These are phyloP conservation scores for Anneissia japonica DNA, from an alignment of 35 echinoderm and acorn worm species.

Conservation along the genomic window DNA sequence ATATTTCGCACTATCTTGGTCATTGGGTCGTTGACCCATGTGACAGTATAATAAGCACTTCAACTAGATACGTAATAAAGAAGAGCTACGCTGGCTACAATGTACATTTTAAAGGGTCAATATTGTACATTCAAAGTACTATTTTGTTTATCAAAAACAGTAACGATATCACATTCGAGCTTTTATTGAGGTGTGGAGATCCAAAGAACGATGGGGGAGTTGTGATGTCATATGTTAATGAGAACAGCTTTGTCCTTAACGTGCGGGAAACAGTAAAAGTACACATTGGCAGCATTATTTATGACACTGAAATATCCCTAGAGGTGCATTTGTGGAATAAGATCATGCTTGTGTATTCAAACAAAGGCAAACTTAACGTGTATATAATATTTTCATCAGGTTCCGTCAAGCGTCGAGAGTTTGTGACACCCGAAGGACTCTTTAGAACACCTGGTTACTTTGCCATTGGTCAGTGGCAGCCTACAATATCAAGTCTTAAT, in stretches of 20 bases:
- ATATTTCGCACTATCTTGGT: conserved; percentile 22
- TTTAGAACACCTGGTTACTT: conserved; percentile 59
- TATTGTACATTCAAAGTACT: conserved; percentile 36
- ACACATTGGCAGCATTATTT: conserved; percentile 33
- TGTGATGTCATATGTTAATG: conserved; percentile 62
- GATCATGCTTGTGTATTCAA: conserved; percentile 50
- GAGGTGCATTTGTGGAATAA: conserved; percentile 56
- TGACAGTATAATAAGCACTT: conserved; percentile 58
- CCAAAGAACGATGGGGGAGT: conserved; percentile 28
- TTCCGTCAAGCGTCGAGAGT: conserved; percentile 18
- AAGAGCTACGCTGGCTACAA: conserved; percentile 39
- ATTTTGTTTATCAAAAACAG: conserved; percentile 5
- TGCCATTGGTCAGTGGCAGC: conserved; percentile 71
- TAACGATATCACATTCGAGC: conserved; percentile 58
- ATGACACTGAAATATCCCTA: conserved; percentile 40
- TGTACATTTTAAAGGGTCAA: conserved; percentile 40
- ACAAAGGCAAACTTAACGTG: conserved; percentile 43
- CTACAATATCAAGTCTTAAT: conserved; percentile 6
- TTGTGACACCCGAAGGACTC: conserved; percentile 9
- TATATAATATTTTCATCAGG: conserved; percentile 43
- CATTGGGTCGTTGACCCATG: conserved; percentile 53
- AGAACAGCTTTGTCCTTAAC: conserved; percentile 41
- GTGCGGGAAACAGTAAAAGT: conserved; percentile 40
- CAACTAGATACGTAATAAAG: not conserved
- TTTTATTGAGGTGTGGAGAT: conserved; percentile 43